phyloP scores from a whole-genome alignment of 1,140 invertebrate genomes.

The Lordiphosa mommai region DNA sequence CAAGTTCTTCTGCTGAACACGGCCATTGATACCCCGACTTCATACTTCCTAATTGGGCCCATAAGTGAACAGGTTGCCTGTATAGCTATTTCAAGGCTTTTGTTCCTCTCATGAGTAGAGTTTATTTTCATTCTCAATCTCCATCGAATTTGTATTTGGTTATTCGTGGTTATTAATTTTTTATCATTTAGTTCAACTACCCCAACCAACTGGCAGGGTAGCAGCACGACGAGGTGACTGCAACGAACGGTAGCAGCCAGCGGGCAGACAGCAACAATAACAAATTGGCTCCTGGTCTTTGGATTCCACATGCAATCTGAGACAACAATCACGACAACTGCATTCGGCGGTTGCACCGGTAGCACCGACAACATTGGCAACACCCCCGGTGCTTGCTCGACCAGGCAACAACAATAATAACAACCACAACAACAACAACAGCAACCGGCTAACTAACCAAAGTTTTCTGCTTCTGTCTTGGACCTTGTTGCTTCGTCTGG shows the following conservation, averaged over 20 bases:
- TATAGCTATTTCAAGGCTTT: too few relatives aligned
- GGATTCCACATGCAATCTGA: slow-evolving; percentile 75
- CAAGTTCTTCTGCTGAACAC: too few relatives aligned
- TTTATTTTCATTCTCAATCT: too few relatives aligned
- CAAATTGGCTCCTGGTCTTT: slow-evolving; percentile 78
- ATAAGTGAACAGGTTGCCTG: too few relatives aligned
- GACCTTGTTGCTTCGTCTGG: background rate
- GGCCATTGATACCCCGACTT: too few relatives aligned
- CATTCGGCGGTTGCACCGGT: slow-evolving; percentile 52
- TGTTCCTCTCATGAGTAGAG: too few relatives aligned
- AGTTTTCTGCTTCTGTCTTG: slow-evolving; percentile 24
- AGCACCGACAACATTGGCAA: slow-evolving; percentile 34
- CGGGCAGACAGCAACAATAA: slow-evolving; percentile 62
- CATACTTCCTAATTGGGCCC: too few relatives aligned
- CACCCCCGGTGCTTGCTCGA: slow-evolving; percentile 33
- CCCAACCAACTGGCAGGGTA: slow-evolving; percentile 7
- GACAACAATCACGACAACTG: slow-evolving; percentile 72
- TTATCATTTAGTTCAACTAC: background rate
- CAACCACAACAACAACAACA: background rate
- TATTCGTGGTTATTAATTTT: background rate
- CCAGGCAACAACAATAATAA: slow-evolving; percentile 18
- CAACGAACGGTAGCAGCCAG: slow-evolving; percentile 49
- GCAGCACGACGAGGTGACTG: slow-evolving; percentile 16
- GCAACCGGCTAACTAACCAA: slow-evolving; percentile 42
- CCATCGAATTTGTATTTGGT: too few relatives aligned